Base-by-base conservation (phyloP, 2,113 vertebrate genomes). In the Plectropomus leopardus region DNA sequence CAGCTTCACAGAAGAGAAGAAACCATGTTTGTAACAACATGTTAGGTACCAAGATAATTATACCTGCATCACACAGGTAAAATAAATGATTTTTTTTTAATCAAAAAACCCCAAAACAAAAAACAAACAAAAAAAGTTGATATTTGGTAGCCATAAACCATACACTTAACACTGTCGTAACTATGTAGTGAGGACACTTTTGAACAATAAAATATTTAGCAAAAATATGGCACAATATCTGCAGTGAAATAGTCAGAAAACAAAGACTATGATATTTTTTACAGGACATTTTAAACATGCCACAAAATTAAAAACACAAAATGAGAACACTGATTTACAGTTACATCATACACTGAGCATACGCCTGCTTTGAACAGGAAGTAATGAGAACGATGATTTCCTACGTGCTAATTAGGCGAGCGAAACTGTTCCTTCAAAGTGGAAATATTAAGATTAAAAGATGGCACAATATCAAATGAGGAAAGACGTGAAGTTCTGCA, bases 1-100 rank as follows among this genome's bases (percentile, higher is more conserved):
- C 88, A 93, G 89, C 94, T 94, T 94, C 94, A 95, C 94, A 94
- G 93, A 94, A 94, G 93, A 93, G 92, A 94, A 91, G 84, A 87
- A 90, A 93, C 88, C 93, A 94, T 93, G 92, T 94, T 94, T 94
- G 88, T 75, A 93, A 93, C 91, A 93, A 94, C 93, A 95, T 93
- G 92, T 92, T 92, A 78, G 76, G 84, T 93, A 94, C 90, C 86
- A 53, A 86, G 80, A 88, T 74, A 71, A 90, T 78, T 60, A 82
- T 24, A 89, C 91, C 88, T 74, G 88, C 61, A 24, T 63, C 34
- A 57, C 74, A 91, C 88, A 88, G 79, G 84, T 89, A 76, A 86
- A 83, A 88, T 60, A 83, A 75, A 36, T 53, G 13, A 72, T 72
- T 59, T 55, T 57, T 45, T 68, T 14, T 44, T 50, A 30, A n/a